Evolutionary conservation across 2,888 invertebrate genomes (phyloP), one percentile per base, ranked within the genome.

Genomic region (Meteorus cinctellus): DNA sequence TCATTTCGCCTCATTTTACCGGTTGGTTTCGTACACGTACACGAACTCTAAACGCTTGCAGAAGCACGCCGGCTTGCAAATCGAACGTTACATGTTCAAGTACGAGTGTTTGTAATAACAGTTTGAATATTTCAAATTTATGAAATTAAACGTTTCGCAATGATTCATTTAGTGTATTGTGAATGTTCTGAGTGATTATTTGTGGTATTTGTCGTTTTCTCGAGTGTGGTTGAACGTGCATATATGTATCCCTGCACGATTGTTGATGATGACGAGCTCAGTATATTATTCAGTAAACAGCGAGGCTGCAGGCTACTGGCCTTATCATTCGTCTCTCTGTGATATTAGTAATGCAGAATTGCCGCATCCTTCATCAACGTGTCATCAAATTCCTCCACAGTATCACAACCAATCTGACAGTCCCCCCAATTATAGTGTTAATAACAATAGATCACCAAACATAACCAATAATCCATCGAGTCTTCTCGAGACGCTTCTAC

Each of bases 1-100:
- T 85, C 86, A 86, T 85, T 85, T 86, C 80, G 82, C 79, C 81
- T 84, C 85, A 85, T 84, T 85, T 84, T 83, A 77, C 75, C 79
- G 79, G 74, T 79, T 74, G 77, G 69, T 62, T 72, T 60, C 72
- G 80, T 72, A 69, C 65, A 74, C 41, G 45, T 48, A 71, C 27
- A 55, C 27, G 16, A 66, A 65, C 74, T 29, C 12, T 75, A 36
- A 60, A 63, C 66, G 66, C 63, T 74, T 78, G 16, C 82, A 84
- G 84, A 83, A 81, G 76, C 74, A 73, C 77, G 78, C 66, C 75
- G 80, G 75, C 82, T 77, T 78, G 78, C 82, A 3, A 80, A 79
- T 71, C 80, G 80, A 82, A 79, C 81, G 79, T 74, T 79, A 80
- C 80, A 77, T 34, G 36, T n/a, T 10, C 8, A 29, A 16, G 27